phyloP scores from a whole-genome alignment of 2,113 vertebrate species.

The Daboia siamensis region DNA sequence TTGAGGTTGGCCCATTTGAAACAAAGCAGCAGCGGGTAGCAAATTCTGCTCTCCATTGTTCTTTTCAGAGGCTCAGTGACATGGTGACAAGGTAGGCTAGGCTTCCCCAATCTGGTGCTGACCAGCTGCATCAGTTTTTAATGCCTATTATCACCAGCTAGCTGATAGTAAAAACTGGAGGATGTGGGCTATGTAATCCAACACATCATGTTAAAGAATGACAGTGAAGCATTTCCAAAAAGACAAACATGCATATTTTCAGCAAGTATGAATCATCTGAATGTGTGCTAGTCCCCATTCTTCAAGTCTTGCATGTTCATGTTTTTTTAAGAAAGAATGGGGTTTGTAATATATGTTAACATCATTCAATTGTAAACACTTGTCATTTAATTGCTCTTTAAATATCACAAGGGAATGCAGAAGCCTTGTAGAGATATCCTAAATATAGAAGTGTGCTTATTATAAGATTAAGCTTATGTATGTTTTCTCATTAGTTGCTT shows the following conservation, averaged over 20 bases:
- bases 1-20: background rate
- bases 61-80: background rate
- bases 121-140: background rate
- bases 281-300: background rate
- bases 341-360: background rate
- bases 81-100: background rate
- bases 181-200: background rate
- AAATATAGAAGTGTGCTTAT: background rate
- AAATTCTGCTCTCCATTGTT: background rate
- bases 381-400: background rate
- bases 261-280: background rate
- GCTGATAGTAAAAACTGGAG: background rate
- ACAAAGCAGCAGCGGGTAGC: background rate
- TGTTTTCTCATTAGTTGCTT: constrained; percentile 67
- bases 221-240: background rate
- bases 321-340: background rate
- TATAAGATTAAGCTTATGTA: constrained; percentile 20
- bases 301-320: background rate
- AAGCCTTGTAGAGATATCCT: background rate
- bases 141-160: background rate
- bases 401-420: background rate
- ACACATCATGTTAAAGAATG: background rate
- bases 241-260: background rate
- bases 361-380: background rate
- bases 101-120: background rate